These are phyloP conservation scores for Nysson spinosus DNA, from an alignment of 2,888 invertebrate genomes.

Conservation along the genomic window DNA sequence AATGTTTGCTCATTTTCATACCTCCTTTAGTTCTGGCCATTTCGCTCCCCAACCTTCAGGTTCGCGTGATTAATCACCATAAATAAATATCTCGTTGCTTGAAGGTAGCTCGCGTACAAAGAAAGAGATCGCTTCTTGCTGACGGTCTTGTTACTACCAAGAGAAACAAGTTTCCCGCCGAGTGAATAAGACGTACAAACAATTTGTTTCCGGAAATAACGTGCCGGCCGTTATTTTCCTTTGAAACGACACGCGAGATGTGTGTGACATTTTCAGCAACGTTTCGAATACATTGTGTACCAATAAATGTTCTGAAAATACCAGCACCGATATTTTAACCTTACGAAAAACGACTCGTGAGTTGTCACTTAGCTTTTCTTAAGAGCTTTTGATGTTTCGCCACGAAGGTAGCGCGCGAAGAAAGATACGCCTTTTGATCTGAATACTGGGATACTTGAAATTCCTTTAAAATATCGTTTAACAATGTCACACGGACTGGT, in stretches of 20 bases:
- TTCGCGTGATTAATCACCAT: slow-evolving; percentile 45
- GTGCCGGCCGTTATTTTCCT: no score
- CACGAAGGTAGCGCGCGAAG: neutral
- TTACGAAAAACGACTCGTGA: no score
- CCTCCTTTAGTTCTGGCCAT: slow-evolving; percentile 24
- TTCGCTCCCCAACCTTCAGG: slow-evolving; percentile 19
- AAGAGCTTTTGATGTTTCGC: no score
- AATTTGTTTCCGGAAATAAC: no score
- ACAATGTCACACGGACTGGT: neutral
- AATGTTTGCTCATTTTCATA: slow-evolving; percentile 53
- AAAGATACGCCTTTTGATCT: neutral
- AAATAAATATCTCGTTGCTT: slow-evolving; percentile 43
- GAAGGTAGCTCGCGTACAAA: slow-evolving; percentile 9
- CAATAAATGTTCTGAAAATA: no score
- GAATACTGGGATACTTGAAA: neutral
- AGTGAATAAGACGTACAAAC: no score
- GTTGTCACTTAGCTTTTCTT: no score
- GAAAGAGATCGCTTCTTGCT: slow-evolving; percentile 17
- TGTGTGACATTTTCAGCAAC: no score
- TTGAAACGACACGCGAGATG: no score
- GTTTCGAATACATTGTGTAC: no score
- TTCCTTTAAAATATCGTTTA: slow-evolving; percentile 8
- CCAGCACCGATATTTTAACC: no score
- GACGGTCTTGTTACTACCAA: slow-evolving; percentile 13
- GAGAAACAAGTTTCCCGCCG: slow-evolving; percentile 6